A percentile compares a stretch with the other conserved stretches of the same genome.
These are phyloP conservation scores for Eupeodes latifasciatus DNA, from an alignment of 2,888 invertebrate genomes.

Conservation along the genomic window DNA sequence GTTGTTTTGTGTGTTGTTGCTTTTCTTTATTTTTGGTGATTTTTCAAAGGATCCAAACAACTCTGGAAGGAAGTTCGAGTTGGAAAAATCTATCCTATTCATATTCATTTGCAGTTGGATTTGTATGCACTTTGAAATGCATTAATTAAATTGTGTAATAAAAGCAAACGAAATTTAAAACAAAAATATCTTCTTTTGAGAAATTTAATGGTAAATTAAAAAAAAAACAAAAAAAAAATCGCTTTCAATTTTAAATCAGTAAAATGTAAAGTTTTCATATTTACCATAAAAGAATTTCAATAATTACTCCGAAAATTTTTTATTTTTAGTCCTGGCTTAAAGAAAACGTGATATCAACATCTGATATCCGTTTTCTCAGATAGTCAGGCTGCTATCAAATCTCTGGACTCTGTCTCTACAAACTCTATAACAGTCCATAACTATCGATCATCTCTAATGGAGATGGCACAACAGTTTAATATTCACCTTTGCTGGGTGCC, in stretches of 20 bases:
- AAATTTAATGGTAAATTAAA: neutral
- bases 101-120: neutral
- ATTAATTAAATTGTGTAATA: neutral
- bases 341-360: no score
- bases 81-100: conserved; percentile 1
- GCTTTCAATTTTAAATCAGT: neutral
- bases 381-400: no score
- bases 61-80: neutral
- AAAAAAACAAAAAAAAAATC: neutral
- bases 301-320: no score
- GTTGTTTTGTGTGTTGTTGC: conserved; percentile 5
- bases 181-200: neutral
- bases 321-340: no score
- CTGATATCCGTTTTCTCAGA: no score
- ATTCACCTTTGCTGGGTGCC: no score
- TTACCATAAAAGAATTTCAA: no score
- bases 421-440: no score
- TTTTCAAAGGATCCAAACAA: conserved; percentile 14
- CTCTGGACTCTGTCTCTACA: no score
- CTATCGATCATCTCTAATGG: no score
- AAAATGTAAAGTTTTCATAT: neutral
- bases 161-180: neutral
- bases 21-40: neutral
- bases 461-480: no score
- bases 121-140: neutral